These are phyloP conservation scores for Genyomyrus donnyi DNA, from an alignment of 2,113 vertebrate species.

Conservation along the genomic window DNA sequence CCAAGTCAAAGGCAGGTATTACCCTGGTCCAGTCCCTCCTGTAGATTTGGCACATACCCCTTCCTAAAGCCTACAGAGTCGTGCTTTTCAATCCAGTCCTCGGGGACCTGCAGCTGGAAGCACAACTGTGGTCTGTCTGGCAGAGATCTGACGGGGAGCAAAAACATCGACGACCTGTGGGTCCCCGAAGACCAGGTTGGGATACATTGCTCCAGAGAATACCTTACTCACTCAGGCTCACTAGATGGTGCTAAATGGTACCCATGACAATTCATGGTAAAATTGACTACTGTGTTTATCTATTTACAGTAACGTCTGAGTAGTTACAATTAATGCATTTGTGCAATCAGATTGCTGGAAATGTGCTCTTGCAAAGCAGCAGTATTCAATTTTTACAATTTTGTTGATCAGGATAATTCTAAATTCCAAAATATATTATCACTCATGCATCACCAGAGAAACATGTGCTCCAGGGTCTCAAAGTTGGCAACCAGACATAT, in stretches of 20 bases:
- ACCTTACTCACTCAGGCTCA: neutral
- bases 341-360: neutral
- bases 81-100: neutral
- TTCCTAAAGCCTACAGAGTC: neutral
- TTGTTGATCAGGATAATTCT: neutral
- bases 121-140: neutral
- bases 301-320: neutral
- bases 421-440: constrained; percentile 6
- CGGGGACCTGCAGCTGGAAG: neutral
- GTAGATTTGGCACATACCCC: neutral
- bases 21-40: neutral
- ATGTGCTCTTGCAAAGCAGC: neutral
- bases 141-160: neutral
- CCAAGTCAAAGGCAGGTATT: neutral
- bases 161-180: neutral
- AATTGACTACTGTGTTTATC: neutral
- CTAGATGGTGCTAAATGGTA: neutral
- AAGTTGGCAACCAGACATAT: neutral
- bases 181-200: neutral
- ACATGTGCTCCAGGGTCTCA: neutral
- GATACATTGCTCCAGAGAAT: neutral
- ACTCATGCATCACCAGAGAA: neutral
- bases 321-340: neutral
- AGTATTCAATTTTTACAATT: neutral
- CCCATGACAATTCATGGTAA: neutral